Evolutionary conservation across 2,888 invertebrate species (phyloP).

Genomic region (Pyrrhopygopsis socrates): DNA sequence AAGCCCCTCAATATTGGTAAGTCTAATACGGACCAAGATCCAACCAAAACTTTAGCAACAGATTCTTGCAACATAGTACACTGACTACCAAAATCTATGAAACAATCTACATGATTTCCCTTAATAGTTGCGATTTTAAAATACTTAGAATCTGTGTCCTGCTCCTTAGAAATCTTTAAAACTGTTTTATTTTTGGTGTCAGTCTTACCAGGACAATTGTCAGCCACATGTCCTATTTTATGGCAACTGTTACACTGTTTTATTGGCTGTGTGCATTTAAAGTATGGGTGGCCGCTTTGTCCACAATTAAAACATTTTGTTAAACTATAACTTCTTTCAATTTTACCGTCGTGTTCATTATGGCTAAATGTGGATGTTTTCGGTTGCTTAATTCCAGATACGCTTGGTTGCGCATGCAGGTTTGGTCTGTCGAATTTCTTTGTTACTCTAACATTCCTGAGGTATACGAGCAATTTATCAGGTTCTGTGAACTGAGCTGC

Average conservation of each 20-base stretch:
- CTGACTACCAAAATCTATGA: slow-evolving; percentile 35
- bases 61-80: slow-evolving; percentile 32
- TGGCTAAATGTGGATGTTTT: not conserved
- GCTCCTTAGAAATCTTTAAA: slow-evolving; percentile 4
- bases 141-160: slow-evolving; percentile 8
- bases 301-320: slow-evolving; percentile 74
- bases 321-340: not conserved
- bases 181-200: slow-evolving; percentile 16
- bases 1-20: slow-evolving; percentile 26
- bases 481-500: slow-evolving; percentile 74
- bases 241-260: slow-evolving; percentile 66
- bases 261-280: slow-evolving; percentile 63
- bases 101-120: slow-evolving; percentile 9
- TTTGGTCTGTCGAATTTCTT: not conserved
- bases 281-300: slow-evolving; percentile 67
- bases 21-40: not conserved
- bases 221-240: slow-evolving; percentile 29
- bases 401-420: not conserved
- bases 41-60: not conserved
- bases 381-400: not conserved
- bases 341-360: not conserved
- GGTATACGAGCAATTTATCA: slow-evolving; percentile 72
- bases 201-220: slow-evolving; percentile 11
- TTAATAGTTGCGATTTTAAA: slow-evolving; percentile 17
- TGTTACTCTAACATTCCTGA: slow-evolving; percentile 53